Evolutionary conservation across 2,888 invertebrate genomes (phyloP).

Genomic region (Nematopogon swammerdamellus): DNA sequence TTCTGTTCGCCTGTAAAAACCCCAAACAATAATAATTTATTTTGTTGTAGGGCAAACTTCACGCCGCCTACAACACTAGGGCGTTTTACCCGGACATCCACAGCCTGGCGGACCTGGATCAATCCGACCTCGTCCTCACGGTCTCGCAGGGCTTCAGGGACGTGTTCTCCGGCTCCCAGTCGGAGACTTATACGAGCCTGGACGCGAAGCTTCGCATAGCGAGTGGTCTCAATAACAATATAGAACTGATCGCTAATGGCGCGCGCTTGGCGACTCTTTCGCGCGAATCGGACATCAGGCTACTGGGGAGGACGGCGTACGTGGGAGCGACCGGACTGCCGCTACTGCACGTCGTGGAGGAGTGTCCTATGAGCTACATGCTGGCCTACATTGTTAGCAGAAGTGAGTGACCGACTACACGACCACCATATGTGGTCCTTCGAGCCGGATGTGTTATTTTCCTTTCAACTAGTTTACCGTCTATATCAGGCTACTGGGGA

Average conservation of each 20-base stretch:
- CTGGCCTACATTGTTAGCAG: slow-evolving; percentile 21
- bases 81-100: slow-evolving; percentile 13
- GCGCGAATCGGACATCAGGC: slow-evolving; percentile 18
- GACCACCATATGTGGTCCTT: not conserved
- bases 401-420: slow-evolving; percentile 20
- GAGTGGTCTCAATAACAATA: not conserved
- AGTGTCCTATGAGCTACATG: slow-evolving; percentile 20
- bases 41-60: slow-evolving; percentile 25
- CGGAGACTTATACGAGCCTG: not conserved
- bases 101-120: slow-evolving; percentile 18
- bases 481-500: no score
- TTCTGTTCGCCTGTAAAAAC: no score
- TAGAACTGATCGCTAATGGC: not conserved
- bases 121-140: slow-evolving; percentile 14
- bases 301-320: slow-evolving; percentile 17
- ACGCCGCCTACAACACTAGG: slow-evolving; percentile 22
- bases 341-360: slow-evolving; percentile 18
- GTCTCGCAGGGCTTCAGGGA: slow-evolving; percentile 16
- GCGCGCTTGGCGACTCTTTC: slow-evolving; percentile 15
- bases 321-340: slow-evolving; percentile 16
- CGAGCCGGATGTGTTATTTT: no score
- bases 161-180: slow-evolving; percentile 9
- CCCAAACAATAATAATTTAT: no score
- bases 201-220: not conserved
- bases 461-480: not conserved